phyloP scores from a whole-genome alignment of 2,888 invertebrate genomes.

The Meganola albula region DNA sequence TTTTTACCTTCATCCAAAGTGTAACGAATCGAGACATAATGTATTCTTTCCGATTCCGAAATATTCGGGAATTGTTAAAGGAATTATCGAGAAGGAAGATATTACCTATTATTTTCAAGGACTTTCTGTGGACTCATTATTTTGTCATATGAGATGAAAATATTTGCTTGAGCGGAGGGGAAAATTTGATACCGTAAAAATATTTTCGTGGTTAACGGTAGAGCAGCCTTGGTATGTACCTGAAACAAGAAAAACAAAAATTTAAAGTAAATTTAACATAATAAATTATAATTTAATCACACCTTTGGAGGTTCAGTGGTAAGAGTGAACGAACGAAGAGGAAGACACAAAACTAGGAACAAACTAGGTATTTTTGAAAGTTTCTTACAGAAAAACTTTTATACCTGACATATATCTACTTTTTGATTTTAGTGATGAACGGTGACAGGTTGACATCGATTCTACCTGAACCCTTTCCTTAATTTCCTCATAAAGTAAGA shows the following conservation, averaged over 20 bases:
- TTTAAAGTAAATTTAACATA: background rate
- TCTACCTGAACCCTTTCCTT: no score
- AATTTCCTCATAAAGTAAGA: no score
- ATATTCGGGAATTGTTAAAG: background rate
- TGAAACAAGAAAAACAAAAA: constrained; percentile 8
- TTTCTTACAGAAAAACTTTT: no score
- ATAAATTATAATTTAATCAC: no score
- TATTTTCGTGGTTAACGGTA: background rate
- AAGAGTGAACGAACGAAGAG: no score
- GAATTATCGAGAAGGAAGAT: background rate
- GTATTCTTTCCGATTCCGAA: constrained; percentile 2
- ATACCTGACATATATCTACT: no score
- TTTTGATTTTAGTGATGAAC: no score
- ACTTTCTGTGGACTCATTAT: background rate
- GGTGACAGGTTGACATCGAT: no score
- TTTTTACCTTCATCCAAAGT: background rate
- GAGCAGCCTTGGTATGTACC: no score
- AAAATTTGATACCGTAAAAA: constrained; percentile 6
- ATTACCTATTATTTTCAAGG: background rate
- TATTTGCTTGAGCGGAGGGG: background rate
- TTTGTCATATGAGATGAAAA: background rate
- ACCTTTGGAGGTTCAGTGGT: no score
- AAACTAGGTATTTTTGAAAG: no score
- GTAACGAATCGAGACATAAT: constrained; percentile 3
- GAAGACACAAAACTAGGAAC: no score